These are phyloP conservation scores for Aix galericulata DNA, from an alignment of 2,113 vertebrate genomes.

Conservation along the genomic window DNA sequence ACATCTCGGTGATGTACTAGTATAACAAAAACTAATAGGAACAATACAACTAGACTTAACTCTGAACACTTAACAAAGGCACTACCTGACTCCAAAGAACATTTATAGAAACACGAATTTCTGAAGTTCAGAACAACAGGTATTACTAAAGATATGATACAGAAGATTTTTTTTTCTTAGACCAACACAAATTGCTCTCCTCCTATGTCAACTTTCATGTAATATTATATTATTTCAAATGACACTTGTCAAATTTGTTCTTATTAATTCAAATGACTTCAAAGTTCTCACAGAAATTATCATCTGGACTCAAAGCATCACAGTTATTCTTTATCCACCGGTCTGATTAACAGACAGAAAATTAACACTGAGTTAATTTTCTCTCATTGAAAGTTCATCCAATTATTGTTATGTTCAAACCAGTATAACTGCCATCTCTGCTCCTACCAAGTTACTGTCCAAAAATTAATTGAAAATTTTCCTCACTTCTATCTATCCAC, in stretches of 20 bases:
- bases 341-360: background rate
- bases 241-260: background rate
- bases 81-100: background rate
- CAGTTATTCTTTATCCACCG: background rate
- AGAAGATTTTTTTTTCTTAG: background rate
- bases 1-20: background rate
- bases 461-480: slow-evolving; percentile 19
- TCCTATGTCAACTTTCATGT: background rate
- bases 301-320: background rate
- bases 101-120: background rate
- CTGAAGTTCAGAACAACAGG: background rate
- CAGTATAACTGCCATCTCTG: background rate
- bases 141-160: background rate
- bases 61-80: background rate
- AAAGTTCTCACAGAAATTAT: background rate
- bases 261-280: background rate
- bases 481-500: background rate
- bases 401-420: background rate
- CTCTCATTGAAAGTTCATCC: background rate
- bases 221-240: background rate
- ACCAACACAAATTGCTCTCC: background rate
- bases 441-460: background rate
- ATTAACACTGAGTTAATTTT: background rate
- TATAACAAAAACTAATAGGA: background rate
- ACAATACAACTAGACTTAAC: background rate